phyloP scores from a whole-genome alignment of 1,140 invertebrate species.

The Cylas formicarius region DNA sequence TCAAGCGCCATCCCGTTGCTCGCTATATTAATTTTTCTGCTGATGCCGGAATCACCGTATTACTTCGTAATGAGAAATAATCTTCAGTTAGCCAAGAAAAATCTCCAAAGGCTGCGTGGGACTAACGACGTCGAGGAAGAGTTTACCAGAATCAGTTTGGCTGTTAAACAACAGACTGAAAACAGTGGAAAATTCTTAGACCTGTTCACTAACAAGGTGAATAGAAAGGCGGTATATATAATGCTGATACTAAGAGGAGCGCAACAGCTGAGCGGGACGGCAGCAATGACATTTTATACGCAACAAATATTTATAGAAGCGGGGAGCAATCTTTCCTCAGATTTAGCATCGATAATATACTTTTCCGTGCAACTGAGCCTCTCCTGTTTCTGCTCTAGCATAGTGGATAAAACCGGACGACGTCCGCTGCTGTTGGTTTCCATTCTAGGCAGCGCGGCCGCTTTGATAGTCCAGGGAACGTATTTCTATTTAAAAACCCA shows the following conservation, averaged over 20 bases:
- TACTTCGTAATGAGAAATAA: conserved; percentile 1
- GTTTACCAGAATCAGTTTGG: conserved; percentile 30
- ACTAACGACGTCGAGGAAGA: too few relatives aligned
- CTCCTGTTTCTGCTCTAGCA: neutral
- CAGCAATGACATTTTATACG: neutral
- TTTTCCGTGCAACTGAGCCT: neutral
- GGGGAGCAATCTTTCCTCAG: neutral
- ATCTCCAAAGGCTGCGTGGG: conserved; percentile 54
- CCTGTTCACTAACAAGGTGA: neutral
- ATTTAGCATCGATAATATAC: neutral
- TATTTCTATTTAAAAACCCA: conserved; percentile 53
- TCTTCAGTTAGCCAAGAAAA: neutral
- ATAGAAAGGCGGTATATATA: neutral
- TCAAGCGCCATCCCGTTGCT: conserved; percentile 41
- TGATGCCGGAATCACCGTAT: conserved; percentile 22
- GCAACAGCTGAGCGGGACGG: neutral
- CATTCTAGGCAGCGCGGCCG: conserved; percentile 46
- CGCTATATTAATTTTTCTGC: conserved; percentile 56
- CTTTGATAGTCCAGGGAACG: conserved; percentile 50
- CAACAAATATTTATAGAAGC: neutral
- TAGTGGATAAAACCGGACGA: conserved; percentile 1
- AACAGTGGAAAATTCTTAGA: neutral
- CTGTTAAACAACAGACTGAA: neutral
- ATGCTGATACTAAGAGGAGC: neutral
- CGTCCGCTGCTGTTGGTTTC: neutral